phyloP scores from a whole-genome alignment of 2,113 vertebrate species.

The Gymnarchus niloticus region DNA sequence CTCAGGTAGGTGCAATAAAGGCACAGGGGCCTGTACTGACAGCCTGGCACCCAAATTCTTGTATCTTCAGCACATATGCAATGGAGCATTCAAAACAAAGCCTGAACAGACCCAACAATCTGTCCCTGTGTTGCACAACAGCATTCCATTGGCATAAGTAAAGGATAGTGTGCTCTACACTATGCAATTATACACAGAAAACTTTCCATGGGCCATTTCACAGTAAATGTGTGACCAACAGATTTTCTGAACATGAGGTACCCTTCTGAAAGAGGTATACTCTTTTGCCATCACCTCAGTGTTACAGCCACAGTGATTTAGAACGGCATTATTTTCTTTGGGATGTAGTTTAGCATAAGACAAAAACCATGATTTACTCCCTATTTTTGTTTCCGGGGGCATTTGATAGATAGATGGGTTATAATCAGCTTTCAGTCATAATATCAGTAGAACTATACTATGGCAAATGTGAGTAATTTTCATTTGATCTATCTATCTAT shows the following conservation, averaged over 20 bases:
- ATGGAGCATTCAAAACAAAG: slow-evolving; percentile 4
- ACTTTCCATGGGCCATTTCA: neutral
- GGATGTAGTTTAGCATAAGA: neutral
- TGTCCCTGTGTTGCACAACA: neutral
- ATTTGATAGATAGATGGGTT: neutral
- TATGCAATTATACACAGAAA: neutral
- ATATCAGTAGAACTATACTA: neutral
- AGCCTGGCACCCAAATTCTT: neutral
- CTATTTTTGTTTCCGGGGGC: neutral
- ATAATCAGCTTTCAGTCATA: neutral
- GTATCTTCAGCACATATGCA: neutral
- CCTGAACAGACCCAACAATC: neutral
- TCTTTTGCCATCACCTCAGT: neutral
- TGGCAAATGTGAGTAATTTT: neutral
- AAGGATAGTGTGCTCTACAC: neutral
- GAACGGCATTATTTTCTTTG: neutral
- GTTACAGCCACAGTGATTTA: neutral
- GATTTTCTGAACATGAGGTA: neutral
- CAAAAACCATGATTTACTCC: neutral
- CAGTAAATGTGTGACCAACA: neutral
- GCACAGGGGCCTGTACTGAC: neutral
- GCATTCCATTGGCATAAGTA: neutral
- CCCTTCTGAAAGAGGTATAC: neutral
- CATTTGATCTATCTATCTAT: neutral
- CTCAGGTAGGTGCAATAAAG: neutral